Conservation (phyloP, 30 jellyfish, hydroid and myxozoan genomes). For the Cassiopea xamachana region DNA sequence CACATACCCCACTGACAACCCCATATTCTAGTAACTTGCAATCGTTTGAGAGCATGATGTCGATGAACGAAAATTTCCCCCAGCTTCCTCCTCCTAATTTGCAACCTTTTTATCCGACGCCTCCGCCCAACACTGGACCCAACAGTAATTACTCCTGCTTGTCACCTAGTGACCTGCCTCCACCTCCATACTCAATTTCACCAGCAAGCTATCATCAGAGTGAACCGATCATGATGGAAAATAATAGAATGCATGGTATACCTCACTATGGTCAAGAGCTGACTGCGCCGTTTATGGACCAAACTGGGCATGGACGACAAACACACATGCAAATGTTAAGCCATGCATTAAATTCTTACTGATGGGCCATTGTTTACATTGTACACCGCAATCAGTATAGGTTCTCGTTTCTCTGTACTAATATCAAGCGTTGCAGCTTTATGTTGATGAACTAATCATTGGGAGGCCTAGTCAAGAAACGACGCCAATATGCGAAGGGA, state of each 20-base stretch:
- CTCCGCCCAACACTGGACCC: slow-evolving; percentile 65
- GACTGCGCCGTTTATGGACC: slow-evolving; percentile 59
- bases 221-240: slow-evolving; percentile 50
- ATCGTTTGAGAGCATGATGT: slow-evolving; percentile 57
- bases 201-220: slow-evolving; percentile 37
- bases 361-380: slow-evolving; percentile 5
- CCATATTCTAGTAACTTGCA: slow-evolving; percentile 56
- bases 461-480: neutral
- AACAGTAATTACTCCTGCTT: slow-evolving; percentile 13
- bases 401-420: neutral
- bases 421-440: neutral
- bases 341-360: slow-evolving; percentile 79
- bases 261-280: slow-evolving; percentile 54
- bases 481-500: neutral
- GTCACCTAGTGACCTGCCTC: slow-evolving; percentile 72
- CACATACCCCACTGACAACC: slow-evolving; percentile 49
- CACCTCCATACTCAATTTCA: slow-evolving; percentile 68
- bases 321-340: slow-evolving; percentile 74
- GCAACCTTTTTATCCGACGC: slow-evolving; percentile 73
- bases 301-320: slow-evolving; percentile 69
- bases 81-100: slow-evolving; percentile 76
- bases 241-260: slow-evolving; percentile 40
- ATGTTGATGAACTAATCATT: too few relatives aligned
- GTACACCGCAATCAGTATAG: neutral
- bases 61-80: slow-evolving; percentile 50